Conservation (phyloP, 2,888 invertebrate genomes). For the Drosophila prostipennis region DNA sequence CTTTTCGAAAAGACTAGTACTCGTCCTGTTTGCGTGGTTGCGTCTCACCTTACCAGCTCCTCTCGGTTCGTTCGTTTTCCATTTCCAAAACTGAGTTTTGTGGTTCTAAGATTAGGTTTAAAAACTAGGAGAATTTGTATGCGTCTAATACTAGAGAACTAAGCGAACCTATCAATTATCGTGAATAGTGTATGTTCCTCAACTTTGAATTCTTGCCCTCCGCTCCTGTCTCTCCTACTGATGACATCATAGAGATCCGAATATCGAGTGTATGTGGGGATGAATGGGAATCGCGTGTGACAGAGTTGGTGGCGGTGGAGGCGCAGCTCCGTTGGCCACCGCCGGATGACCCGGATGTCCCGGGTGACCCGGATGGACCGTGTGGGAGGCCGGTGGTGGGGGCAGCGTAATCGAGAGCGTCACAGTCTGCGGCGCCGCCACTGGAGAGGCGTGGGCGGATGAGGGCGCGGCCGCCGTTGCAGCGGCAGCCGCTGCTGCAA, state of each 20-base stretch:
- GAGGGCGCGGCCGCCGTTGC: conserved; percentile 53
- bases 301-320: conserved; percentile 78
- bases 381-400: conserved; percentile 65
- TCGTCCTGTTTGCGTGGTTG: conserved; percentile 44
- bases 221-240: conserved; percentile 72
- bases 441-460: conserved; percentile 64
- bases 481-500: conserved; percentile 53
- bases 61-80: conserved; percentile 35
- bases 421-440: conserved; percentile 82
- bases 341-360: conserved; percentile 69
- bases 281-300: conserved; percentile 84
- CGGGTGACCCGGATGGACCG: conserved; percentile 70
- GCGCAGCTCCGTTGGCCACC: conserved; percentile 66
- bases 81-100: conserved; percentile 63
- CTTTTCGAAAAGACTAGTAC: conserved; percentile 83
- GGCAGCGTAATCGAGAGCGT: conserved; percentile 83
- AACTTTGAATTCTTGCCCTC: conserved; percentile 23
- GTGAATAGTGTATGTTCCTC: conserved; percentile 41
- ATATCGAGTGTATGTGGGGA: conserved; percentile 84
- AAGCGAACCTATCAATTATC: conserved; percentile 50
- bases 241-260: conserved; percentile 85
- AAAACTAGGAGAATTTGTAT: conserved; percentile 57
- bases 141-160: conserved; percentile 52
- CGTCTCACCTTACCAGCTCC: conserved; percentile 22
- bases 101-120: conserved; percentile 33